These are phyloP conservation scores for Labia minor DNA, from an alignment of 2,888 invertebrate genomes.

Conservation along the genomic window DNA sequence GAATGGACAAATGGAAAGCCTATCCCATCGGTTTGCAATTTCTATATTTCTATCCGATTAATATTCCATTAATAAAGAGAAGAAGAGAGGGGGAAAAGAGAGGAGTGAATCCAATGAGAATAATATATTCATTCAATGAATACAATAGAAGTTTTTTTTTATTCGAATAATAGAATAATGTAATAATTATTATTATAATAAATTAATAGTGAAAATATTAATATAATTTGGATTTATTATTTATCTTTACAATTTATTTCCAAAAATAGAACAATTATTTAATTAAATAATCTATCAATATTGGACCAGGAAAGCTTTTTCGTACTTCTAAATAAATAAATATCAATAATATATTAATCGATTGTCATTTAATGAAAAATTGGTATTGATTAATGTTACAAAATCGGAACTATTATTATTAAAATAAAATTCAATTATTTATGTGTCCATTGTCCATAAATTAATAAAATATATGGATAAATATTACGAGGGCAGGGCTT, in stretches of 20 bases:
- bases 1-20: background rate
- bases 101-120: background rate
- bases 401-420: background rate
- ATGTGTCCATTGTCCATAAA: too few species aligned
- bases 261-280: background rate
- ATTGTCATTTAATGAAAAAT: background rate
- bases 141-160: background rate
- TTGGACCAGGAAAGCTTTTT: background rate
- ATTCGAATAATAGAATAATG: background rate
- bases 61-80: background rate
- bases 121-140: background rate
- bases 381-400: background rate
- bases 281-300: conserved; percentile 13
- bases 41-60: background rate
- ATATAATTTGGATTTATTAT: background rate
- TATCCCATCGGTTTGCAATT: background rate
- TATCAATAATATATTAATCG: conserved; percentile 1
- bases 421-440: background rate
- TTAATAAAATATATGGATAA: too few species aligned
- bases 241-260: background rate
- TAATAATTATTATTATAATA: background rate
- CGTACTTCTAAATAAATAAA: background rate
- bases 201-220: conserved; percentile 5
- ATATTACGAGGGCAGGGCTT: too few species aligned
- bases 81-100: background rate